Conservation (phyloP, 2,113 vertebrate genomes). For the Calidris pugnax region DNA sequence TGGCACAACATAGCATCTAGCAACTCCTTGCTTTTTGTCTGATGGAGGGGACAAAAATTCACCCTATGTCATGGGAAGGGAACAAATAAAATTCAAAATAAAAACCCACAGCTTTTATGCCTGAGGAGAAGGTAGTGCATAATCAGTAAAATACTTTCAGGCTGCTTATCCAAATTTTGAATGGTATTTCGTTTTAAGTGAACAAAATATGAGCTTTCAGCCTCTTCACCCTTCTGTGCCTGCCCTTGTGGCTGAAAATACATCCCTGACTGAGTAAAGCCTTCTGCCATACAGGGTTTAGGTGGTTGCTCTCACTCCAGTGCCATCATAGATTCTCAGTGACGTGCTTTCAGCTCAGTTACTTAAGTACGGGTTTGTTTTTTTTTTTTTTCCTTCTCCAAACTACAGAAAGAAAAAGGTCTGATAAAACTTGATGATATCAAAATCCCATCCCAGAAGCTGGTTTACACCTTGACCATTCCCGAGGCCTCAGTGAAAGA, state of each 20-base stretch:
- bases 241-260: background rate
- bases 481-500: constrained; percentile 88
- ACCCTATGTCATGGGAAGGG: background rate
- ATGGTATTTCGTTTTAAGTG: background rate
- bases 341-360: background rate
- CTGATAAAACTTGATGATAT: constrained; percentile 75
- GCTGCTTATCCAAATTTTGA: background rate
- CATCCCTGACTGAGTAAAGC: background rate
- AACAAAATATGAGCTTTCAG: background rate
- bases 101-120: background rate
- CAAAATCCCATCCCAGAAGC: constrained; percentile 74
- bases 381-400: background rate
- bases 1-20: background rate
- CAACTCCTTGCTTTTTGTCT: background rate
- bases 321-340: background rate
- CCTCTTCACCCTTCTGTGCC: background rate
- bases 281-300: background rate
- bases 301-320: background rate
- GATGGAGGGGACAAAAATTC: background rate
- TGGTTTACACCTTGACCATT: constrained; percentile 88
- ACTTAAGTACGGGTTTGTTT: background rate
- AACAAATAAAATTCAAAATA: background rate
- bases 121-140: background rate
- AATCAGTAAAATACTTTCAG: background rate
- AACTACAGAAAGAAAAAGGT: constrained; percentile 76